Evolutionary conservation across 2,888 invertebrate genomes (phyloP).

Genomic region (Eilema depressum): DNA sequence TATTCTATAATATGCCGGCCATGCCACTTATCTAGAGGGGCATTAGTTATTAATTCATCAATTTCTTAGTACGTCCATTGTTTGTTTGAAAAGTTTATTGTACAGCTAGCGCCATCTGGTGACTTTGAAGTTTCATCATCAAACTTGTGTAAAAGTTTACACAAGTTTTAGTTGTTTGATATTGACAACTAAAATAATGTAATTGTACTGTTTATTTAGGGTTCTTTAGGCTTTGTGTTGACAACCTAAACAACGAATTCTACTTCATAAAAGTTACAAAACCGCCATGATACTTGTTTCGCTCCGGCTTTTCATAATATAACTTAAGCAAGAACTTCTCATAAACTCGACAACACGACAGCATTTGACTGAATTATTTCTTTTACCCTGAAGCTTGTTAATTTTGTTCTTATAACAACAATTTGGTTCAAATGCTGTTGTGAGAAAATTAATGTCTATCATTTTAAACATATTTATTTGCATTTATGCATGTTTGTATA

Average conservation of each 20-base stretch:
- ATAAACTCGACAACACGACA: conserved; percentile 13
- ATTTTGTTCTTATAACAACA: not conserved
- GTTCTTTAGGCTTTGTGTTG: not conserved
- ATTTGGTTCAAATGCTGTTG: conserved; percentile 5
- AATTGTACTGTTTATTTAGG: not conserved
- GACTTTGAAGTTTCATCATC: not conserved
- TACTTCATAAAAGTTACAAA: not conserved
- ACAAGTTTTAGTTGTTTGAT: too few species aligned
- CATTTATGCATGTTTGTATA: conserved; percentile 13
- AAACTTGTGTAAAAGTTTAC: not conserved
- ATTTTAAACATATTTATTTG: not conserved
- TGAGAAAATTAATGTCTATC: not conserved
- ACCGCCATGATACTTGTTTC: not conserved
- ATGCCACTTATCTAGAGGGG: too few species aligned
- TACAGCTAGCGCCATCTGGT: not conserved
- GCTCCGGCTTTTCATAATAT: conserved; percentile 15
- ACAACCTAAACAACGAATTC: not conserved
- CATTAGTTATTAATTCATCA: not conserved
- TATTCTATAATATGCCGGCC: too few species aligned
- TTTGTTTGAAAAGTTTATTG: not conserved
- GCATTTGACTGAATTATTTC: conserved; percentile 7
- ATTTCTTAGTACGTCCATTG: not conserved
- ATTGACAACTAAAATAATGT: not conserved
- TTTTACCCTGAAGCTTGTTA: not conserved
- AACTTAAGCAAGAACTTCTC: conserved; percentile 39